These are phyloP conservation scores for Drosophila kambysellisi DNA, from an alignment of 2,888 invertebrate genomes.

Conservation along the genomic window DNA sequence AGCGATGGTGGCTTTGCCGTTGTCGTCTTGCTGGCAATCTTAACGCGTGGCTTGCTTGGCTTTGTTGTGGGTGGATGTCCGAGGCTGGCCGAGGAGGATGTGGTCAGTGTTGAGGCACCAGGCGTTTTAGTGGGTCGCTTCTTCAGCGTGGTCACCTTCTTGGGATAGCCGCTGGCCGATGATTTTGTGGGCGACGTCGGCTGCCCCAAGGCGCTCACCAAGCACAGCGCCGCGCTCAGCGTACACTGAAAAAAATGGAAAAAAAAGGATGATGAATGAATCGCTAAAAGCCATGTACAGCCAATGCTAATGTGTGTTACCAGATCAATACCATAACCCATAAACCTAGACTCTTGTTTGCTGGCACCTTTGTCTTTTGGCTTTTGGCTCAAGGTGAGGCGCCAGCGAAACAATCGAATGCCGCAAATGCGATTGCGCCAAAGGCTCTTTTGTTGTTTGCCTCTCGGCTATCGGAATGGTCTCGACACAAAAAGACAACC, in stretches of 20 bases:
- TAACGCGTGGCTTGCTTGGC: conserved; percentile 69
- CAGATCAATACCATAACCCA: not conserved
- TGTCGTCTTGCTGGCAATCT: conserved; percentile 33
- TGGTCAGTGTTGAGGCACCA: conserved; percentile 28
- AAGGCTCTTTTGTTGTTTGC: conserved; percentile 55
- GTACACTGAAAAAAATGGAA: conserved; percentile 52
- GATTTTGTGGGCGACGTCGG: conserved; percentile 41
- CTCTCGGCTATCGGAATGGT: conserved; percentile 49
- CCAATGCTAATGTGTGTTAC: not conserved
- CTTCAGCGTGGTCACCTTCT: conserved; percentile 82
- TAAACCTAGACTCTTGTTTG: conserved; percentile 4
- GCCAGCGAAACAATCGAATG: conserved; percentile 48
- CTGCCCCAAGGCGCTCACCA: conserved; percentile 51
- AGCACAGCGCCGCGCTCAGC: conserved; percentile 60
- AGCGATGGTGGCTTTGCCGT: conserved; percentile 49
- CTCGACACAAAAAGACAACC: conserved; percentile 52
- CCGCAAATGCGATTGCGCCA: conserved; percentile 47
- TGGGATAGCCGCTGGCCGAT: conserved; percentile 72
- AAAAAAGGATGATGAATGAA: not conserved
- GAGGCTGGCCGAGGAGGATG: not conserved
- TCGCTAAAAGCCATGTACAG: not conserved
- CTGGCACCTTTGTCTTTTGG: conserved; percentile 26
- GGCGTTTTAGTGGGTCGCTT: conserved; percentile 79
- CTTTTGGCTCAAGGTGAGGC: conserved; percentile 66
- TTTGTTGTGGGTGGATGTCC: conserved; percentile 47